A percentile compares a stretch with the other conserved stretches of the same genome.
Conservation (phyloP, 2,113 vertebrate genomes). For the Tenebrosternarchus preto region DNA sequence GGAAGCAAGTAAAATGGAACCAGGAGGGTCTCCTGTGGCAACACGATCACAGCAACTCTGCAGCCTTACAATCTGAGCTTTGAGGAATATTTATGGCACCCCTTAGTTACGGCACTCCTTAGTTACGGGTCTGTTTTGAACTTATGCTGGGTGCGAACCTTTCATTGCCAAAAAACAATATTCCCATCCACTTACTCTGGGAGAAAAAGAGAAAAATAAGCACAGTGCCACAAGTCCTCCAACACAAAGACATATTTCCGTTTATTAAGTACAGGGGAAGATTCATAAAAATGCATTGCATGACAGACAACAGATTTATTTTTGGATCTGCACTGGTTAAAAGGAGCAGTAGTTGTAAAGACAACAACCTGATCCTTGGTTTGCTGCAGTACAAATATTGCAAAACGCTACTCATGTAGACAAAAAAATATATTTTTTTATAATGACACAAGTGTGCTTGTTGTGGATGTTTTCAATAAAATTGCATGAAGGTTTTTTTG, state of each 20-base stretch:
- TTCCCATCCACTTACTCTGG: slow-evolving; percentile 29
- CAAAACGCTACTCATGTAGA: background rate
- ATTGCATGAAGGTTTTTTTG: background rate
- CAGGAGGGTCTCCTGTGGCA: slow-evolving; percentile 7
- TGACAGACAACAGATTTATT: background rate
- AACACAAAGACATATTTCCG: slow-evolving; percentile 30
- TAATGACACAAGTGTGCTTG: background rate
- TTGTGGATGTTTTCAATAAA: slow-evolving; percentile 1
- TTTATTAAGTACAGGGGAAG: slow-evolving; percentile 3
- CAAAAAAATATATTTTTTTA: background rate
- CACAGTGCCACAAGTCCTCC: slow-evolving; percentile 9
- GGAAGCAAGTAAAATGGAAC: background rate
- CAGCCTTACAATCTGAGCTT: slow-evolving; percentile 30
- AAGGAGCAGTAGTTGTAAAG: background rate
- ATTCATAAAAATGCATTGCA: background rate
- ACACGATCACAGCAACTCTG: slow-evolving; percentile 31
- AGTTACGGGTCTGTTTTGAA: slow-evolving; percentile 55
- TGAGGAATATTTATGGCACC: slow-evolving; percentile 46
- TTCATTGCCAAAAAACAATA: slow-evolving; percentile 41
- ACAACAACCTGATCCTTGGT: background rate
- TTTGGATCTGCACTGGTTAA: background rate
- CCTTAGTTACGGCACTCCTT: slow-evolving; percentile 55
- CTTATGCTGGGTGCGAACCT: slow-evolving; percentile 21
- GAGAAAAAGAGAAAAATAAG: background rate
- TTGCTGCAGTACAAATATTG: background rate